These are phyloP conservation scores for Tortrix viridana DNA, from an alignment of 2,888 invertebrate genomes.

Conservation along the genomic window DNA sequence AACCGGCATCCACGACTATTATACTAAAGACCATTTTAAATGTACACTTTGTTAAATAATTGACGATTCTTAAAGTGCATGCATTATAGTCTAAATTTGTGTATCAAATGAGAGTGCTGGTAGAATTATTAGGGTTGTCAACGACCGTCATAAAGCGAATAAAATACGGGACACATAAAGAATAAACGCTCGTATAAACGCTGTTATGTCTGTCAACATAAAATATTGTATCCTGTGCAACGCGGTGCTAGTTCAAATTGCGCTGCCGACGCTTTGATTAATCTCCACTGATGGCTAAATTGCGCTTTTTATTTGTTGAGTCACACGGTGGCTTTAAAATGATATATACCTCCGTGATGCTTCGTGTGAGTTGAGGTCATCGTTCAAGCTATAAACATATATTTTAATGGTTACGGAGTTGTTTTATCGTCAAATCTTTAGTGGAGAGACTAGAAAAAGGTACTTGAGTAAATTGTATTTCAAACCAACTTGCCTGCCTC, in stretches of 20 bases:
- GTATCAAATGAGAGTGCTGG: constrained; percentile 35
- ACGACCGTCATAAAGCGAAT: constrained; percentile 82
- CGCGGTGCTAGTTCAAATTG: constrained; percentile 74
- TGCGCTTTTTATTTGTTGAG: constrained; percentile 35
- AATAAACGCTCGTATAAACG: constrained; percentile 83
- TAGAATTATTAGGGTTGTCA: constrained; percentile 51
- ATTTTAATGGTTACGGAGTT: not conserved
- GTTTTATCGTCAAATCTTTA: not conserved
- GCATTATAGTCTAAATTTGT: constrained; percentile 52
- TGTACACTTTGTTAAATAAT: constrained; percentile 37
- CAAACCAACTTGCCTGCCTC: too few relatives aligned
- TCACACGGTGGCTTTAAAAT: constrained; percentile 32
- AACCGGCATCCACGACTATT: constrained; percentile 83
- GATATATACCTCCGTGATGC: constrained; percentile 32
- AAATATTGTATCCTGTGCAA: constrained; percentile 82
- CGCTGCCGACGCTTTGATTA: constrained; percentile 75
- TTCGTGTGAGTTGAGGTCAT: constrained; percentile 28
- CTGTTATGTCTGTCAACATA: constrained; percentile 84
- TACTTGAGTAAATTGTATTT: too few relatives aligned
- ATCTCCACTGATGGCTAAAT: constrained; percentile 50
- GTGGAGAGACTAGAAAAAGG: too few relatives aligned
- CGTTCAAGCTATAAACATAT: constrained; percentile 11
- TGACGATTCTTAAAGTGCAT: constrained; percentile 40
- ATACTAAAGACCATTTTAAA: constrained; percentile 58
- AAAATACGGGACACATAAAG: constrained; percentile 83